Percentiles rank a stretch among this genome's conserved stretches.
Evolutionary conservation across 2,888 invertebrate species (phyloP).

Genomic region (Harpalus rubripes): DNA sequence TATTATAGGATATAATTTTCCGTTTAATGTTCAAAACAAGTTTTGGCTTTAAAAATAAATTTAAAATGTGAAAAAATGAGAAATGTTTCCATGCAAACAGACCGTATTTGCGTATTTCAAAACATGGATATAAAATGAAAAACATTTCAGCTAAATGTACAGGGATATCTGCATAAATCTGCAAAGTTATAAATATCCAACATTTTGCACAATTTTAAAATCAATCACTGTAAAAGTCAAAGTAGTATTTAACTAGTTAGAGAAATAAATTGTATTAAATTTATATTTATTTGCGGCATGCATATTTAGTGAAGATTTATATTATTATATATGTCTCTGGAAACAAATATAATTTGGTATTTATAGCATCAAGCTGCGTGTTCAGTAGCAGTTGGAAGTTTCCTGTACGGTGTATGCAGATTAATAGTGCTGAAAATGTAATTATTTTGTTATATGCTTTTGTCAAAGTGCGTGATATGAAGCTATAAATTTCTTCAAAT

Average conservation of each 20-base stretch:
- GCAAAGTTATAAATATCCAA: slow-evolving; percentile 3
- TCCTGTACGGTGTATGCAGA: slow-evolving; percentile 52
- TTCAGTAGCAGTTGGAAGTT: slow-evolving; percentile 48
- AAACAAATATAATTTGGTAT: slow-evolving; percentile 49
- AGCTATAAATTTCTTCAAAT: slow-evolving; percentile 51
- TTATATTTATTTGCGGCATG: slow-evolving; percentile 21
- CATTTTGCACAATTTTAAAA: slow-evolving; percentile 17
- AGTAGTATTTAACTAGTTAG: not conserved
- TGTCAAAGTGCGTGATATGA: slow-evolving; percentile 59
- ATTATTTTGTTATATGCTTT: slow-evolving; percentile 64
- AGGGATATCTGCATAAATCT: not conserved
- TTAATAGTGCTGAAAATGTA: slow-evolving; percentile 64
- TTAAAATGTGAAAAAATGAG: no score
- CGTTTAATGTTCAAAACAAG: no score
- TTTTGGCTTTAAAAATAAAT: no score
- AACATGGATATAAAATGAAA: no score
- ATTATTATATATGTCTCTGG: slow-evolving; percentile 20
- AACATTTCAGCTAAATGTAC: no score
- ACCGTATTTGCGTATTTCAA: no score
- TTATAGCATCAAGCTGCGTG: slow-evolving; percentile 48
- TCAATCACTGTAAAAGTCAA: slow-evolving; percentile 20
- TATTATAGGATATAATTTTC: no score
- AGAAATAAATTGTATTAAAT: slow-evolving; percentile 12
- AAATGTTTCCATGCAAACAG: no score
- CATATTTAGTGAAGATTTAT: slow-evolving; percentile 18